Evolutionary conservation across 2,888 invertebrate genomes (phyloP).

Genomic region (Carpatolechia fugitivella): DNA sequence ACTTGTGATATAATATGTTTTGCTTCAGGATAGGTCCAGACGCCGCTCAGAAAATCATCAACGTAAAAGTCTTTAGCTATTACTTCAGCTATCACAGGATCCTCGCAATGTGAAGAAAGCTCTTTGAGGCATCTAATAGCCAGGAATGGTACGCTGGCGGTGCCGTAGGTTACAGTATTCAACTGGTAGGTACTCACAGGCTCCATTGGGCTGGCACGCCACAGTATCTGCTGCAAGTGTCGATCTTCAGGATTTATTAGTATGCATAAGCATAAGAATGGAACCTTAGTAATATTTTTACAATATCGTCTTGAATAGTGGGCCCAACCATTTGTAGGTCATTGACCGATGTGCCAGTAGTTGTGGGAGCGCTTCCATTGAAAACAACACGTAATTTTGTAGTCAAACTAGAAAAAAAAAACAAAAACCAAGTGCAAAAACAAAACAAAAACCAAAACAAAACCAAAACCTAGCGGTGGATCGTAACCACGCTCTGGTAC

Average conservation of each 20-base stretch:
- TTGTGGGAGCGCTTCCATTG: not conserved
- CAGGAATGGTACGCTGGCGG: not conserved
- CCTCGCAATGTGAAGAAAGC: not conserved
- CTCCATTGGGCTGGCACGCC: conserved; percentile 1
- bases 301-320: conserved; percentile 20
- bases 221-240: conserved; percentile 9
- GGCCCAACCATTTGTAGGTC: conserved; percentile 21
- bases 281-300: conserved; percentile 16
- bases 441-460: too few relatives aligned
- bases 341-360: conserved; percentile 14
- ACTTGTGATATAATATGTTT: not conserved
- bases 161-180: conserved; percentile 6
- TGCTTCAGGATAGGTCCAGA: conserved; percentile 7
- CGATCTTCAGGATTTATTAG: conserved; percentile 7
- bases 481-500: too few relatives aligned
- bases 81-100: not conserved
- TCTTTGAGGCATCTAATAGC: not conserved
- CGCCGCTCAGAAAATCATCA: conserved; percentile 23
- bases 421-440: too few relatives aligned
- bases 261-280: conserved; percentile 1
- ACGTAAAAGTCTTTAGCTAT: conserved; percentile 21
- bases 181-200: conserved; percentile 11
- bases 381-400: conserved; percentile 7
- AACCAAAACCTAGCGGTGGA: too few relatives aligned
- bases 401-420: conserved; percentile 13